These are phyloP conservation scores for Pteria penguin DNA, from an alignment of 2,888 invertebrate genomes.

Conservation along the genomic window DNA sequence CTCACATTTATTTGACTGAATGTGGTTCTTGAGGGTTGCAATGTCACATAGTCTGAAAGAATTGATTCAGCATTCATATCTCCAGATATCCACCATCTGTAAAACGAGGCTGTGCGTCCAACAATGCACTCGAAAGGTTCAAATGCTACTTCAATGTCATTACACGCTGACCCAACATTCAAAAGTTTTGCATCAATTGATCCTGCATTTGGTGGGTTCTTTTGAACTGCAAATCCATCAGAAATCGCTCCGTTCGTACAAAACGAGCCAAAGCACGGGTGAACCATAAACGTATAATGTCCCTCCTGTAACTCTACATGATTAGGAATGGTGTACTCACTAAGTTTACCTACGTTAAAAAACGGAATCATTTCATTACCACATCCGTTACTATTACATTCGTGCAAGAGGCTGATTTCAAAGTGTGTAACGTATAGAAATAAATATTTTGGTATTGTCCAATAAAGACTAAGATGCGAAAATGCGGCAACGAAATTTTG, in stretches of 20 bases:
- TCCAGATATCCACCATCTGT: neutral
- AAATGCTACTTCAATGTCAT: conserved; percentile 3
- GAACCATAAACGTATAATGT: neutral
- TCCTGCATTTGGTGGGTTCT: neutral
- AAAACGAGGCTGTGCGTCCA: neutral
- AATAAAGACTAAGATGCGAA: neutral
- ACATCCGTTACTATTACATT: neutral
- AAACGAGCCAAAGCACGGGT: conserved; percentile 5
- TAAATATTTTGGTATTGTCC: neutral
- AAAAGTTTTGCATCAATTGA: neutral
- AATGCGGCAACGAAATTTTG: neutral
- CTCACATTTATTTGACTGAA: too few relatives aligned
- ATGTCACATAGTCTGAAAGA: too few relatives aligned
- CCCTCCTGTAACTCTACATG: neutral
- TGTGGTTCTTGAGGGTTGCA: too few relatives aligned
- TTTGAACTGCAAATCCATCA: conserved; percentile 13
- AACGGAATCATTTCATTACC: neutral
- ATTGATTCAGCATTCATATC: too few relatives aligned
- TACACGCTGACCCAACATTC: neutral
- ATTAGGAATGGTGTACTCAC: neutral
- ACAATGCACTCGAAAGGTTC: neutral
- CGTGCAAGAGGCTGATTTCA: neutral
- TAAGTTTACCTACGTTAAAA: neutral
- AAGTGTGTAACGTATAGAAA: neutral
- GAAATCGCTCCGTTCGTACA: conserved; percentile 9